phyloP scores from a whole-genome alignment of 2,888 invertebrate genomes.

The Nomada lathburiana region DNA sequence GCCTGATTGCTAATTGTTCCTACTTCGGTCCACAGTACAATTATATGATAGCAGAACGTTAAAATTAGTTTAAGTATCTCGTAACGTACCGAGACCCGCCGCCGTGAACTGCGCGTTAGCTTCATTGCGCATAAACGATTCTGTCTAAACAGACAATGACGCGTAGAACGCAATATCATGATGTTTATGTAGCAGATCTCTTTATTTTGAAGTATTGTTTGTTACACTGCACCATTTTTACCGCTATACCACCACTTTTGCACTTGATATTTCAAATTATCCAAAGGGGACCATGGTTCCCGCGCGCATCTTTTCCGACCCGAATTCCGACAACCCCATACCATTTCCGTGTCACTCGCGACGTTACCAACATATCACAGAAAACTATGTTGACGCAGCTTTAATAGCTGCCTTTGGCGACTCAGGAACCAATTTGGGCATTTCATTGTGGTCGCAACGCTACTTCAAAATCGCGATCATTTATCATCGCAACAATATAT shows the following conservation, averaged over 20 bases:
- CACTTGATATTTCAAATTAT: neutral
- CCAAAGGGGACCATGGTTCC: neutral
- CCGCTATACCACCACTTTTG: neutral
- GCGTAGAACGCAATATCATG: neutral
- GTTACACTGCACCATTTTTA: neutral
- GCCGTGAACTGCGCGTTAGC: neutral
- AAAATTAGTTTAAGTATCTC: conserved; percentile 43
- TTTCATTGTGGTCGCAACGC: too few species aligned
- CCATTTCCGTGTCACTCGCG: too few species aligned
- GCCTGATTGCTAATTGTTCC: too few species aligned
- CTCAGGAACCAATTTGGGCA: too few species aligned
- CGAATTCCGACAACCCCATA: too few species aligned
- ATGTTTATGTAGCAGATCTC: neutral
- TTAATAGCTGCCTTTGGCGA: too few species aligned
- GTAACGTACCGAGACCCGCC: conserved; percentile 3
- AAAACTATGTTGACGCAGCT: too few species aligned
- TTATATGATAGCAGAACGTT: neutral
- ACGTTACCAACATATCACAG: too few species aligned
- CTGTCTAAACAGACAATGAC: too few species aligned
- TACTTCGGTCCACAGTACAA: too few species aligned
- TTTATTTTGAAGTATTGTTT: neutral
- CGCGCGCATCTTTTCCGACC: neutral
- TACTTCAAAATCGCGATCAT: too few species aligned
- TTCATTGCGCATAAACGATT: neutral
- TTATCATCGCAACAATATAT: too few species aligned